Evolutionary conservation across 2,888 invertebrate genomes (phyloP), one percentile per base, ranked within the genome.

Genomic region (Cataglyphis cursor): DNA sequence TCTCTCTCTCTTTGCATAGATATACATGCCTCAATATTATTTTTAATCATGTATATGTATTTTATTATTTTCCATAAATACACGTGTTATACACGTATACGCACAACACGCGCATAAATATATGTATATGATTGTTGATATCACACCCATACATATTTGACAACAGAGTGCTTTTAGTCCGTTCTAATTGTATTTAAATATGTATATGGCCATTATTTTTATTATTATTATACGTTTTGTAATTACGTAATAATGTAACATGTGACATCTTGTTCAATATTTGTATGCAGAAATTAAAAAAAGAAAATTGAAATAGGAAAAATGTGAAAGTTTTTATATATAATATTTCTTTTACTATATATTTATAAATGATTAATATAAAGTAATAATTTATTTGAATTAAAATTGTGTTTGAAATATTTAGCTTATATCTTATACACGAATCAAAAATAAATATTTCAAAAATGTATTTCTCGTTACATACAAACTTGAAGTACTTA

Each of bases 321-420:
- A 35, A 35, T 35, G 15, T 44, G 3, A 41, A 38, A 12, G 10
- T 44, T 15, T 44, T 15, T 44, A 48, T 18, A 48, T 8, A 48
- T 6, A 5, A 0, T 48, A 48, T 8, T n/a, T 48, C 1, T 48
- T n/a, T n/a, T 18, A 1, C 6, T n/a, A 1, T 18, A 6, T 48
- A 41, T 41, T 48, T 18, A 18, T 48, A 48, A 48, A 18, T 5
- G 44, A 48, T 48, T n/a, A 8, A n/a, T 48, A 48, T n/a, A 48
- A 48, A n/a, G n/a, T n/a, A 48, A 48, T 48, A 8, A n/a, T 48
- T 48, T 51, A 51, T 2, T n/a, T n/a, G 15, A 51, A 51, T n/a
- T 51, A 51, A 51, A 51, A 51, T 51, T 51, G n/a, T n/a, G 8
- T 51, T 51, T 51, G 51, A 51, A 51, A 51, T n/a, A 51, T 51